These are phyloP conservation scores for Drosophila incognita DNA, from an alignment of 2,888 invertebrate species.

Conservation along the genomic window DNA sequence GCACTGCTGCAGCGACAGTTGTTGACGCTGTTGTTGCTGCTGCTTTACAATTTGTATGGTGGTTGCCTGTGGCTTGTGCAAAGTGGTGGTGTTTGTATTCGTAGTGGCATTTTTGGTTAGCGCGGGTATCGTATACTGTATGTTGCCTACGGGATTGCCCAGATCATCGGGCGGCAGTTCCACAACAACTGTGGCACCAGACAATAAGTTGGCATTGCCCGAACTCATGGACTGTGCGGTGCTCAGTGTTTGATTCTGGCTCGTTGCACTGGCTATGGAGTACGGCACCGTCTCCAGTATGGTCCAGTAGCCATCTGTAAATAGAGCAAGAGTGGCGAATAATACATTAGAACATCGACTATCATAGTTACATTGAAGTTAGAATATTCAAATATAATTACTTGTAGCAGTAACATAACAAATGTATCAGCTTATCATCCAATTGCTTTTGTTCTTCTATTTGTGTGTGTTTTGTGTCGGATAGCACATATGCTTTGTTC, in stretches of 20 bases:
- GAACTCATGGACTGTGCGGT: conserved; percentile 50
- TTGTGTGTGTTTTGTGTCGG: conserved; percentile 15
- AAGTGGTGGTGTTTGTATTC: conserved; percentile 55
- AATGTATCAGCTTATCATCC: conserved; percentile 48
- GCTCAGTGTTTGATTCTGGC: conserved; percentile 48
- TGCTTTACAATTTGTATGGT: conserved; percentile 83
- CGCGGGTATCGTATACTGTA: conserved; percentile 83
- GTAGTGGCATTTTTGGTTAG: conserved; percentile 66
- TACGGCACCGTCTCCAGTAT: conserved; percentile 84
- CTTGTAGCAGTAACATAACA: conserved; percentile 59
- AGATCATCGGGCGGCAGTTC: conserved; percentile 83
- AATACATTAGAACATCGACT: conserved; percentile 6
- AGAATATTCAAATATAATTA: conserved; percentile 50
- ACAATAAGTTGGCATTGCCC: conserved; percentile 62
- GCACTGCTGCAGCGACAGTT: conserved; percentile 49
- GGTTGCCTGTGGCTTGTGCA: conserved; percentile 73
- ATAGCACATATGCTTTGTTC: conserved; percentile 6
- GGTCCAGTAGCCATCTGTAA: conserved; percentile 84
- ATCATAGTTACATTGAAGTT: not conserved
- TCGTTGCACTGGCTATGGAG: conserved; percentile 69
- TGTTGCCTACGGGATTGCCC: conserved; percentile 81
- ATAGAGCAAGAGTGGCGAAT: conserved; percentile 17
- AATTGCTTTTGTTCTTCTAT: conserved; percentile 34
- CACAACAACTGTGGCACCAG: conserved; percentile 83
- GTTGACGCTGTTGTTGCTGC: conserved; percentile 54